Evolutionary conservation across 1,140 invertebrate species (phyloP).

Genomic region (Brachionus plicatilis): DNA sequence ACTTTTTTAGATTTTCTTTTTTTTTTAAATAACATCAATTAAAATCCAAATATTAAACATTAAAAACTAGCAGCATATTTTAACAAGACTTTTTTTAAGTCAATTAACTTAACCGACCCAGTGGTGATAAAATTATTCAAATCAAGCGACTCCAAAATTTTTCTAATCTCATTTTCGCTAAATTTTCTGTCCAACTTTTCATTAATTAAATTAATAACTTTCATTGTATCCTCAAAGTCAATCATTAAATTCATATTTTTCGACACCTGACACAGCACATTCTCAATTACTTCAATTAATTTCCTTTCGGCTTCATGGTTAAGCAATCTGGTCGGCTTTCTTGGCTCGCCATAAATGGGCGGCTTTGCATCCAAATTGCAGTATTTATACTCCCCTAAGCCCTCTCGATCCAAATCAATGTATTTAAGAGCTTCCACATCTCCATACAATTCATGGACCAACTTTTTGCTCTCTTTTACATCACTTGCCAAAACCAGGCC

Average conservation of each 20-base stretch:
- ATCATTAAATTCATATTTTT: background rate
- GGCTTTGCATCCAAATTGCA: background rate
- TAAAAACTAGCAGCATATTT: background rate
- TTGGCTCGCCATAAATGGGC: background rate
- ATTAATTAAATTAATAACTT: conserved; percentile 16
- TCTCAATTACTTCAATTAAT: background rate
- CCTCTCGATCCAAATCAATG: conserved; percentile 20
- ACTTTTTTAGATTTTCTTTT: no score
- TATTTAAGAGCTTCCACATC: conserved; percentile 7
- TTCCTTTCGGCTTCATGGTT: background rate
- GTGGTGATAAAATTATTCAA: conserved; percentile 22
- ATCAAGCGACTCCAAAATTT: conserved; percentile 1
- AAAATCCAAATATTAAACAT: background rate
- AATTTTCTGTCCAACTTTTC: background rate
- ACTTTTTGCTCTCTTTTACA: background rate
- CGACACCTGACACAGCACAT: background rate
- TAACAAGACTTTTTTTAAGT: background rate
- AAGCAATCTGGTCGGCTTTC: background rate
- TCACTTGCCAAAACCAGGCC: background rate
- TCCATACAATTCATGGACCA: background rate
- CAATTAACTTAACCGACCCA: background rate
- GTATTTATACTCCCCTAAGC: background rate
- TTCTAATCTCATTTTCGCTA: background rate
- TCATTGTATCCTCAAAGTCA: conserved; percentile 6
- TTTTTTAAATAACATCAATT: no score